phyloP scores from a whole-genome alignment of 2,888 invertebrate genomes.

The Tholera decimalis region DNA sequence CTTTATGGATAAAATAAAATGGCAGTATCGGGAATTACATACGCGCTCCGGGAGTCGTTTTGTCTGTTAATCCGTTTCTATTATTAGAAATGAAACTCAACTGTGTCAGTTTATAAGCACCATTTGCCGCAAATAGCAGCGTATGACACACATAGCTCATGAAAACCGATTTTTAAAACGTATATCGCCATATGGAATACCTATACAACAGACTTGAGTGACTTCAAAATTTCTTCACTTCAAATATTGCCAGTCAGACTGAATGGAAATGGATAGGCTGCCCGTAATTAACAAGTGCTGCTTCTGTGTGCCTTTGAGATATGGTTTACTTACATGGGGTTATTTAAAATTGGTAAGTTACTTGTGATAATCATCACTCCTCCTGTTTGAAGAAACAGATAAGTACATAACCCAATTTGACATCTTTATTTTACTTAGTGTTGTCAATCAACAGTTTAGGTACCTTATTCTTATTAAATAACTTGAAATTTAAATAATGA shows the following conservation, averaged over 20 bases:
- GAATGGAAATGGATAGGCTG: conserved; percentile 44
- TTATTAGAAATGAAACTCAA: conserved; percentile 26
- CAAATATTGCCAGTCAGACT: conserved; percentile 2
- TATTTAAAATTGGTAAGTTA: conserved; percentile 64
- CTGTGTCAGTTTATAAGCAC: conserved; percentile 15
- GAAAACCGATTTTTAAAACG: not conserved
- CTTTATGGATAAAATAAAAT: not conserved
- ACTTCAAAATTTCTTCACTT: conserved; percentile 1
- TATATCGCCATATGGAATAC: not conserved
- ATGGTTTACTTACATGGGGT: conserved; percentile 62
- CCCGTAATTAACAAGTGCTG: conserved; percentile 64
- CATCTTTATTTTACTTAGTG: not conserved
- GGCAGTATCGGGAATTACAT: not conserved
- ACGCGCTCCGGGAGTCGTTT: not conserved
- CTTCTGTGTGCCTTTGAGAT: conserved; percentile 65
- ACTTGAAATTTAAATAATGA: too few species aligned
- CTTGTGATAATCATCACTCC: not conserved
- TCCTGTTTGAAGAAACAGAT: not conserved
- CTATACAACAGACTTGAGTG: not conserved
- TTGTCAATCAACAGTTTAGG: not conserved
- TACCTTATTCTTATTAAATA: not conserved
- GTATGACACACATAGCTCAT: not conserved
- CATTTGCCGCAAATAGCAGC: conserved; percentile 23
- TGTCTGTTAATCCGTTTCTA: conserved; percentile 27
- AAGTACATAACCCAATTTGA: not conserved